A percentile compares a stretch with the other conserved stretches of the same genome.
Evolutionary conservation across 2,888 invertebrate species (phyloP).

Genomic region (Margaritifera margaritifera): DNA sequence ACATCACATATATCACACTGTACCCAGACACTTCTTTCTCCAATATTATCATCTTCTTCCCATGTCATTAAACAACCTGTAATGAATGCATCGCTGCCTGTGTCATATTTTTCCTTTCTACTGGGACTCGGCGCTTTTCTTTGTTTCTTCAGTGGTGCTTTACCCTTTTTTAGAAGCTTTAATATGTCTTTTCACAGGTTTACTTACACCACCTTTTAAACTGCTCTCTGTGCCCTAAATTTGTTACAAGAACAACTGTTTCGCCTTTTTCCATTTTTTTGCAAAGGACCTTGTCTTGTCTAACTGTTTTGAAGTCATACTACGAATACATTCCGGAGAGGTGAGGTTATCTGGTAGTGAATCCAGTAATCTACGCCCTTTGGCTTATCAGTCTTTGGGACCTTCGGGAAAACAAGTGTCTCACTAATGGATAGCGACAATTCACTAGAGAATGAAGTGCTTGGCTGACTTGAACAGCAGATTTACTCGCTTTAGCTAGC

Average conservation of each 20-base stretch:
- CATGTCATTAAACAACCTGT: neutral
- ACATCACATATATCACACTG: no score
- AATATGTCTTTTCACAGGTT: no score
- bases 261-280: slow-evolving; percentile 8
- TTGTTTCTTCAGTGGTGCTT: no score
- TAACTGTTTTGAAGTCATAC: slow-evolving; percentile 6
- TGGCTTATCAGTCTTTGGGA: slow-evolving; percentile 6
- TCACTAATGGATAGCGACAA: neutral
- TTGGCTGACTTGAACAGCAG: no score
- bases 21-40: neutral
- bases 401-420: slow-evolving; percentile 6
- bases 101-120: no score
- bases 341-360: slow-evolving; percentile 14
- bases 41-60: no score
- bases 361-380: neutral
- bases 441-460: no score
- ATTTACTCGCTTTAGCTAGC: no score
- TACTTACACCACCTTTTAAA: no score
- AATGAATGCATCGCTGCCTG: neutral
- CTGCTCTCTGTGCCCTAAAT: no score
- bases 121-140: no score
- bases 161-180: no score
- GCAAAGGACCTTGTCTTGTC: slow-evolving; percentile 12
- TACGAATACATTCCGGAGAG: slow-evolving; percentile 9
- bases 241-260: slow-evolving; percentile 3